Conservation (phyloP, 2,797 vertebrate genomes). For the Siniperca undulata region DNA sequence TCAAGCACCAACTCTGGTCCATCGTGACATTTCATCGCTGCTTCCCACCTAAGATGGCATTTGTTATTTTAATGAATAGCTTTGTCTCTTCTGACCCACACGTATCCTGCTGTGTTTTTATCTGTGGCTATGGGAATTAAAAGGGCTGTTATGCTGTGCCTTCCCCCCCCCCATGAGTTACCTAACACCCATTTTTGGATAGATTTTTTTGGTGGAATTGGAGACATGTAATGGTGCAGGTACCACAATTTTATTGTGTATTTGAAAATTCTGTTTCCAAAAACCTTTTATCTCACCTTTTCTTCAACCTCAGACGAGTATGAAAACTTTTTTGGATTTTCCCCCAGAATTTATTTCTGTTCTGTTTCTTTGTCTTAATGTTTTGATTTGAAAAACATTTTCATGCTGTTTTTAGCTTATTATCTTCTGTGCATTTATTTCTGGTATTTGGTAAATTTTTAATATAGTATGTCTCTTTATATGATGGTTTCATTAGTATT, state of each 20-base stretch:
- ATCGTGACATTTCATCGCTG: background rate
- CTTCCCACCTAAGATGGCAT: background rate
- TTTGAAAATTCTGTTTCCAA: background rate
- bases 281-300: background rate
- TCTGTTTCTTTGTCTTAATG: background rate
- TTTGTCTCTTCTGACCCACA: background rate
- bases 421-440: no score
- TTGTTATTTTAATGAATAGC: constrained; percentile 14
- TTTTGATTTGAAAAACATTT: background rate
- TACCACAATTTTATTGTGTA: background rate
- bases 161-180: no score
- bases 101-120: background rate
- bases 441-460: background rate
- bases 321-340: background rate
- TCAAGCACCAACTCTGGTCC: constrained; percentile 5
- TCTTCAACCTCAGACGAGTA: background rate
- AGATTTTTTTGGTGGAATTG: no score
- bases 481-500: background rate
- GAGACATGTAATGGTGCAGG: background rate
- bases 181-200: background rate
- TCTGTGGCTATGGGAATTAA: background rate
- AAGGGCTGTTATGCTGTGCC: no score
- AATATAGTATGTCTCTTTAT: no score
- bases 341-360: background rate
- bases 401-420: background rate